Percentiles rank a stretch among this genome's conserved stretches.
These are phyloP conservation scores for Plecturocebus donacophilus DNA, from an alignment of 2,113 vertebrate species.

Conservation along the genomic window DNA sequence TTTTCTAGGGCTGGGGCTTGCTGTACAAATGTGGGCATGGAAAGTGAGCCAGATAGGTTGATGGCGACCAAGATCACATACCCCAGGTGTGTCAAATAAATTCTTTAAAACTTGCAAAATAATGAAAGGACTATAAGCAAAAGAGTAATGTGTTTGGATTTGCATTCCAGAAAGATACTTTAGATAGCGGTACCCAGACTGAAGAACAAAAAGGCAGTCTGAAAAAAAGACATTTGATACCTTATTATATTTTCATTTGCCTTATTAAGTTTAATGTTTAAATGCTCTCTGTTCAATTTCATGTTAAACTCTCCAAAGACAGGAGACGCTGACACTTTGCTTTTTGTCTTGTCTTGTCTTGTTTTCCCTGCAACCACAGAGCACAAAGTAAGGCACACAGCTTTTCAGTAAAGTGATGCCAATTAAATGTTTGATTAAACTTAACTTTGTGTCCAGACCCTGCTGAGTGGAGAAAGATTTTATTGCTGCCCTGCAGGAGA, in stretches of 20 bases:
- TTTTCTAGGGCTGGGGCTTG: background rate
- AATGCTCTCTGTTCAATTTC: background rate
- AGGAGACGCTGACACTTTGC: background rate
- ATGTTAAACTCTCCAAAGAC: background rate
- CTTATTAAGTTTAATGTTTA: constrained; percentile 5
- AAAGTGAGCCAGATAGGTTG: background rate
- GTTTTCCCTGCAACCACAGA: background rate
- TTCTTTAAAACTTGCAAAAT: background rate
- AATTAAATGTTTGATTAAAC: constrained; percentile 77
- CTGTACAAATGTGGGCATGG: background rate
- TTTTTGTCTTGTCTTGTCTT: background rate
- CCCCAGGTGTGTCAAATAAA: background rate
- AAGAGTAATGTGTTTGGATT: constrained; percentile 7
- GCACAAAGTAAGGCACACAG: constrained; percentile 60
- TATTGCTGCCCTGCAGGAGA: constrained; percentile 58
- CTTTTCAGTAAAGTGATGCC: constrained; percentile 53
- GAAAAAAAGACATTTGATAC: background rate
- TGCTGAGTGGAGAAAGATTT: constrained; percentile 59
- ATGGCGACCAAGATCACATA: background rate
- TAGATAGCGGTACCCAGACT: background rate
- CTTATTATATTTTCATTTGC: constrained; percentile 10
- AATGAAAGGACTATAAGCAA: background rate
- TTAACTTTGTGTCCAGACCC: constrained; percentile 59
- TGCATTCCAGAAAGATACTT: constrained; percentile 1
- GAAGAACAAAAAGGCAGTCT: background rate